These are phyloP conservation scores for Bergia sp. DNA, from an alignment of 92 coral and sea anemone genomes.

Conservation along the genomic window DNA sequence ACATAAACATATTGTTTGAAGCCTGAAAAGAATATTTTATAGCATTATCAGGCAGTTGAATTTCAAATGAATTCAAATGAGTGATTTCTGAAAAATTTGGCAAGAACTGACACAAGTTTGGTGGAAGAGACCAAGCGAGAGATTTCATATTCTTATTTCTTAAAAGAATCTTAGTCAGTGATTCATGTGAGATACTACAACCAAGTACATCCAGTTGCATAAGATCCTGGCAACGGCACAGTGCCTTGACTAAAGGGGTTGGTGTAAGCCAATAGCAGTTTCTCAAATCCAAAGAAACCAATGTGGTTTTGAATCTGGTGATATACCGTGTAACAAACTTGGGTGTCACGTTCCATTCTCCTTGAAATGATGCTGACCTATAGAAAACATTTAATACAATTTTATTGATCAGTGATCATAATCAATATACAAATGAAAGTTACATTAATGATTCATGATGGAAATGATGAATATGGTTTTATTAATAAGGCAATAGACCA, in stretches of 20 bases:
- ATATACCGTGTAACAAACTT: conserved; percentile 36
- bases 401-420: too few relatives aligned
- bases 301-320: conserved; percentile 35
- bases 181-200: conserved; percentile 5
- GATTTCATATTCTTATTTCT: conserved; percentile 14
- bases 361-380: conserved; percentile 26
- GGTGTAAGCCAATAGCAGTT: conserved; percentile 35
- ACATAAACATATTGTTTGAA: background rate
- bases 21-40: background rate
- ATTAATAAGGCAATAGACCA: too few relatives aligned
- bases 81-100: too few relatives aligned
- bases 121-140: conserved; percentile 35
- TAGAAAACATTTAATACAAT: background rate
- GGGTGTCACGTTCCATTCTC: conserved; percentile 17
- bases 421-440: too few relatives aligned
- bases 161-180: conserved; percentile 30
- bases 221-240: conserved; percentile 24
- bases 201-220: conserved; percentile 7
- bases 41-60: background rate
- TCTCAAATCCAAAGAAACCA: conserved; percentile 19
- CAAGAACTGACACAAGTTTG: background rate
- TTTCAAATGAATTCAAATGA: conserved; percentile 16
- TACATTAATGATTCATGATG: too few relatives aligned
- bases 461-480: too few relatives aligned
- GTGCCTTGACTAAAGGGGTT: conserved; percentile 19